These are phyloP conservation scores for Arctia plantaginis DNA, from an alignment of 2,888 invertebrate species.

Conservation along the genomic window DNA sequence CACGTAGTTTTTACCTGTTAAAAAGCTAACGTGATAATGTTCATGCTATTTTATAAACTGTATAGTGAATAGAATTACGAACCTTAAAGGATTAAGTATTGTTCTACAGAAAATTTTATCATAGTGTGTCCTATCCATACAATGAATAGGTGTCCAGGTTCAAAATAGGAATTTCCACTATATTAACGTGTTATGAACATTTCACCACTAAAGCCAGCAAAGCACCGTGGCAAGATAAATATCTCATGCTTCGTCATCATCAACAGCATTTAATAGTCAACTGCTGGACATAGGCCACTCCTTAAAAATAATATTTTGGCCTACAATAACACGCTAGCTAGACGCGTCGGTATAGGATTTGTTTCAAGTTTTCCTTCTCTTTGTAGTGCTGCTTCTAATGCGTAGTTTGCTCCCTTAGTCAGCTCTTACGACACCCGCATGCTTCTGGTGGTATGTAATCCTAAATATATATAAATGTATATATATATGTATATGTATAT, in stretches of 20 bases:
- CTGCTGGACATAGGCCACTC: too few relatives aligned
- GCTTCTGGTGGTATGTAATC: not conserved
- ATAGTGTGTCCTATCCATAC: not conserved
- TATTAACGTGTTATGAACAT: not conserved
- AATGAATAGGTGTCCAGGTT: not conserved
- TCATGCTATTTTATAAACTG: not conserved
- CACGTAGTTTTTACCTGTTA: too few relatives aligned
- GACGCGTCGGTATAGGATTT: too few relatives aligned
- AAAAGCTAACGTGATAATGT: not conserved
- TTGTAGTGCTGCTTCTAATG: too few relatives aligned
- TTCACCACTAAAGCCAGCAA: not conserved
- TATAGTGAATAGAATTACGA: too few relatives aligned
- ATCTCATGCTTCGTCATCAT: not conserved
- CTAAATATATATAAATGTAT: too few relatives aligned
- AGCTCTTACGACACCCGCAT: not conserved
- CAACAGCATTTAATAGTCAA: too few relatives aligned
- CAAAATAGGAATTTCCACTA: not conserved
- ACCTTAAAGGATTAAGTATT: not conserved
- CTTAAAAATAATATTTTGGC: too few relatives aligned
- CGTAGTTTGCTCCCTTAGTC: too few relatives aligned
- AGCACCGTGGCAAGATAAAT: not conserved
- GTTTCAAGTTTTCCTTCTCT: too few relatives aligned
- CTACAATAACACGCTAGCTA: too few relatives aligned
- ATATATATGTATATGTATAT: too few relatives aligned
- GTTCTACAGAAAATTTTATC: not conserved